Base-by-base conservation (phyloP, 2,113 vertebrate genomes). In the Notiomystis cincta region DNA sequence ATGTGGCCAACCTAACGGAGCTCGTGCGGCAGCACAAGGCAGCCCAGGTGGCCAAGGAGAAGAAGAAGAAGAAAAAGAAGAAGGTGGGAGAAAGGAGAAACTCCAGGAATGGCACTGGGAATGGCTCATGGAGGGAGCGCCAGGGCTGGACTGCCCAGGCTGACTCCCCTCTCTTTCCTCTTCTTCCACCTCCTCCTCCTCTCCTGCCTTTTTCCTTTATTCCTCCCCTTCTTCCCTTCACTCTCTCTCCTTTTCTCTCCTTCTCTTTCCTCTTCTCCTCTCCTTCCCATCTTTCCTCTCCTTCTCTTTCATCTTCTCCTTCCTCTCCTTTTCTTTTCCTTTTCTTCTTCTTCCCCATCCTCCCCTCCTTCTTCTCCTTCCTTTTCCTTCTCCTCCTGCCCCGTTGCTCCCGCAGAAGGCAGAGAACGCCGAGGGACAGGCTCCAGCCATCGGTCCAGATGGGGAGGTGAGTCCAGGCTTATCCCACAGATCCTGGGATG, bases 1-100 rank as follows among this genome's bases (percentile, higher is more conserved):
- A 99, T 2, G 99, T 99, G 89, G 99, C 99, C 72, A 99, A 99
- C 97, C 99, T 99, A 87, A 99, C 99, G 0, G 99, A 99, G 95
- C 97, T 99, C 70, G 99, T 99, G 89, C 97, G 99, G 15, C 99
- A 99, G 42, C 99, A 99, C 98, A 99, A 99, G 96, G 99, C 99
- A 0, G 99, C 97, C 3, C 99, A 99, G 95, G 99, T 99, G 2
- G 98, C 99, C 84, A 99, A 99, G 95, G 99, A 99, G 95, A 99
- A 99, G 94, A 99, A 99, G 50, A 99, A 99, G 97, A 99, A 99
- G 89, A 99, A 99, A 97, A 99, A 99, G 82, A 99, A 99, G 98
- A 99, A 99, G 98, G 97, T 97, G 84, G 51, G 87, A 20, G 0
- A 11, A 4, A 12, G 11, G 48, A 6, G 4, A 18, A 17, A 19